Percentiles rank a stretch among this genome's conserved stretches.
These are phyloP conservation scores for Eucidaris tribuloides DNA, from an alignment of 35 echinoderm and acorn worm genomes.

Conservation along the genomic window DNA sequence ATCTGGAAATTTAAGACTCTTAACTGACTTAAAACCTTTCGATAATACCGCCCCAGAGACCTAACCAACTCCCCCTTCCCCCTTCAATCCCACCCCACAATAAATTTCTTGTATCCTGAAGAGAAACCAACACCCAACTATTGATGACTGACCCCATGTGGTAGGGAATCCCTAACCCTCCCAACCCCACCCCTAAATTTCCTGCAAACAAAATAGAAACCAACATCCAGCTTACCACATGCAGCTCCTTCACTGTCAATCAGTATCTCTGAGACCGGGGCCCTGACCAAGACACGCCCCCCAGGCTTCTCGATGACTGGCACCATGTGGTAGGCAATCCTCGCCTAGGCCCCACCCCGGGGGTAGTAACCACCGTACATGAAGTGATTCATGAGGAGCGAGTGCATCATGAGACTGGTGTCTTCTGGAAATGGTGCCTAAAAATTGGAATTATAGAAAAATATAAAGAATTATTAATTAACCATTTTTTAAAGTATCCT, in stretches of 20 bases:
- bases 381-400: conserved; percentile 68
- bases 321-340: conserved; percentile 85
- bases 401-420: conserved; percentile 73
- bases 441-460: not conserved
- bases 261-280: conserved; percentile 80
- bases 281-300: conserved; percentile 86
- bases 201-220: no score
- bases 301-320: conserved; percentile 84
- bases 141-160: conserved; percentile 87
- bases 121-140: no score
- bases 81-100: no score
- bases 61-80: no score
- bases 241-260: conserved; percentile 74
- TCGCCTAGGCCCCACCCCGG: conserved; percentile 84
- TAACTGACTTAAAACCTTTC: no score
- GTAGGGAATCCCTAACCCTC: conserved; percentile 89
- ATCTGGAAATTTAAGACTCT: no score
- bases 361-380: conserved; percentile 79
- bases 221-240: conserved; percentile 42
- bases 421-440: conserved; percentile 77
- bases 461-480: no score
- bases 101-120: no score
- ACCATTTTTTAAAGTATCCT: no score
- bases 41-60: no score
- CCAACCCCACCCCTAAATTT: no score